phyloP scores from a whole-genome alignment of 2,797 vertebrate genomes.

The Euphonia xanthogaster region DNA sequence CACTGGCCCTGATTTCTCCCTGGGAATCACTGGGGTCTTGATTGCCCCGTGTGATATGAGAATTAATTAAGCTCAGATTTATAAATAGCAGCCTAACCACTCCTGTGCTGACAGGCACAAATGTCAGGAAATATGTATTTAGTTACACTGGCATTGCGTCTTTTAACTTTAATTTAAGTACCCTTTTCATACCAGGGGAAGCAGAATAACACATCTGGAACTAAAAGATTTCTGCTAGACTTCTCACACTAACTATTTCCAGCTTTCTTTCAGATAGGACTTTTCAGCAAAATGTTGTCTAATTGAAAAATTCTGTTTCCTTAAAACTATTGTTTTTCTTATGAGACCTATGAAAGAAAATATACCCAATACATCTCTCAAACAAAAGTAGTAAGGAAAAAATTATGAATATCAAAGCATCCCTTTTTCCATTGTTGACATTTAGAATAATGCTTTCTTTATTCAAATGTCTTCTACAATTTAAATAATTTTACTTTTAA shows the following conservation, averaged over 20 bases:
- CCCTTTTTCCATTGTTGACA: neutral
- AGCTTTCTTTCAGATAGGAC: neutral
- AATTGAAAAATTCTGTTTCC: neutral
- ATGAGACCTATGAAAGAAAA: neutral
- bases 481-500: conserved; percentile 2
- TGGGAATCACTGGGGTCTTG: neutral
- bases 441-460: neutral
- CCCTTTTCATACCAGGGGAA: neutral
- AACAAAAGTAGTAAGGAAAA: neutral
- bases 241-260: conserved; percentile 3
- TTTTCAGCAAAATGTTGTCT: conserved; percentile 11
- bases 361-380: neutral
- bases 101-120: neutral
- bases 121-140: neutral
- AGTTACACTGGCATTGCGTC: neutral
- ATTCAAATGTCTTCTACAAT: neutral
- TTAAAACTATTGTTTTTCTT: neutral
- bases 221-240: neutral
- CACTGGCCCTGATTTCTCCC: neutral
- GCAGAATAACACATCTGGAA: conserved; percentile 15
- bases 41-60: neutral
- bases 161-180: conserved; percentile 17
- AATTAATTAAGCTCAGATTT: neutral
- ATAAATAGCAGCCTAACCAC: neutral
- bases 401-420: neutral